Base-by-base conservation (phyloP, 2,888 invertebrate genomes). In the Vannuccia rotundouncinata region DNA sequence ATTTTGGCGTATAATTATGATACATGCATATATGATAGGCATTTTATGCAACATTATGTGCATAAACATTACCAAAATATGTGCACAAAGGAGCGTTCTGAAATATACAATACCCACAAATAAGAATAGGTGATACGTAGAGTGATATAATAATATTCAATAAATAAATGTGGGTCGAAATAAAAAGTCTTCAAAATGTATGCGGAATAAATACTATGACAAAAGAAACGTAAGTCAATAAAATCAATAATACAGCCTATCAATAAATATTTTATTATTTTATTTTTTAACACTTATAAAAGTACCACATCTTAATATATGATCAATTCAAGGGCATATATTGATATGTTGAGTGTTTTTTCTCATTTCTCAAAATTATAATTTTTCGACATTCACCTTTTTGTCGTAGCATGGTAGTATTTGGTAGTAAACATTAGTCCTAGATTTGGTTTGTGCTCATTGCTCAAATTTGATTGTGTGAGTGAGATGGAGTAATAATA, bases 1-100 rank as follows among this genome's bases (percentile, higher is more conserved):
- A n/a, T n/a, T n/a, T n/a, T n/a, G n/a, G n/a, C n/a, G n/a, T n/a
- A n/a, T n/a, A n/a, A n/a, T n/a, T n/a, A n/a, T n/a, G n/a, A n/a
- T 66, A 66, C 45, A 17, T 45, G 45, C 45, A 17, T 45, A 45
- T 45, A 45, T 66, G 66, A 66, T 66, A 66, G 66, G 66, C 66
- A 66, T 66, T 66, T 66, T 66, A 66, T 66, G 66, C 66, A 66
- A 66, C 66, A 66, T 66, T 66, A 66, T 66, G 66, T 66, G 66
- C 66, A 66, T 66, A 66, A 66, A 66, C 66, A 66, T 66, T 66
- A 66, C 66, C 66, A 66, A 66, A 66, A 66, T 66, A 66, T 66
- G 66, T 66, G 66, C 66, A 66, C 66, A 66, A 27, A 66, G 66
- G 66, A 66, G 66, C 66, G 22, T 66, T 66, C 66, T 66, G 66